Base-by-base conservation (phyloP, 1,140 invertebrate genomes). In the Trypoxylus dichotomus region DNA sequence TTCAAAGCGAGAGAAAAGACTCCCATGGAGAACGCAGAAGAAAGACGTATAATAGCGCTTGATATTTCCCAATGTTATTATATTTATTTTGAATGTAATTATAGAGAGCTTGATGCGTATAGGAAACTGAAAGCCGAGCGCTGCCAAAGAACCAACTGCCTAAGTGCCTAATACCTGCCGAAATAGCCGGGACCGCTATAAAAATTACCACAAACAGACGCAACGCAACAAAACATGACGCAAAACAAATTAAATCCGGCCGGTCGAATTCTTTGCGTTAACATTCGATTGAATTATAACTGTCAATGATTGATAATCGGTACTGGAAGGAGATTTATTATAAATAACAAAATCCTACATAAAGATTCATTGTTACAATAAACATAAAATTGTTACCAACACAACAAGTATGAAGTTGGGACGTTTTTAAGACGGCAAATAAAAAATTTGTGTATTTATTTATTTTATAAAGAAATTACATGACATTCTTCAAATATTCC, bases 31-130 rank as follows among this genome's bases (percentile, higher is more conserved):
- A 6, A 47, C 42, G 10, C 2, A 19, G 21, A 21, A 63, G 24
- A 68, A 68, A 5, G 24, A 24, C 60, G 60, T 29, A 27, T 68
- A 68, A 68, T 68, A 68, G 60, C 60, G 24, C 21, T 29, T 29
- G 25, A 68, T 68, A 29, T 68, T 68, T 68, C 60, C 24, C 60
- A 68, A 68, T 68, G 60, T 68, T 68, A 68, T 68, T 68, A 68
- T 68, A 68, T 68, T 68, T 68, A 68, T 68, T 68, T 68, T 68
- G 60, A 68, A 68, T 68, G 60, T 68, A 68, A 68, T 68, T 68
- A 68, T 68, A 68, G 60, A 68, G 60, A 10, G 60, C 27, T 54
- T 19, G 47, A 29, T 68, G 60, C 60, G 27, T 68, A 68, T 27
- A 68, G 27, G 60, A 29, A 68, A 68, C 24, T 27, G 60, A 68